Evolutionary conservation across 2,797 vertebrate species (phyloP), one percentile per base, ranked within the genome.

Genomic region (Falco naumanni): DNA sequence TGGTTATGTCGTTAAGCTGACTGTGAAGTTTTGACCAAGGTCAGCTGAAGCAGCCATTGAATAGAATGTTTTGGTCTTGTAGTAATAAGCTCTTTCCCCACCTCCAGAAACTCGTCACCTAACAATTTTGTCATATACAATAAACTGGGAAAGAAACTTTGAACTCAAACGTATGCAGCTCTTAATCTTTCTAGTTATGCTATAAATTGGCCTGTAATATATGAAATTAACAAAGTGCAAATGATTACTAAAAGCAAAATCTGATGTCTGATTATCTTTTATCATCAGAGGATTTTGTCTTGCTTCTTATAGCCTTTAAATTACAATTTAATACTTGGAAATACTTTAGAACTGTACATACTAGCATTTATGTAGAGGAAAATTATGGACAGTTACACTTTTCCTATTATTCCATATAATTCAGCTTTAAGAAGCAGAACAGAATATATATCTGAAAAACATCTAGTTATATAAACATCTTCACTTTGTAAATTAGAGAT

Each of bases 381-480:
- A 90, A 69, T 69, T 17, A 84, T 59, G 45, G 85, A 91, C 79
- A 86, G 69, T 92, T 92, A 92, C n/a, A 77, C 28, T 92, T 76
- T 94, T 84, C 85, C 70, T 86, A 77, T 92, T 77, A 88, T 71
- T 75, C 41, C 50, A 68, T 64, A 88, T 68, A 85, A 71, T 57
- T 74, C 64, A 91, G 92, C 90, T 95, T 91, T 78, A 92, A 87
- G 69, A 94, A 95, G 77, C 51, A 82, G 76, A 96, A 96, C 61
- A 60, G 90, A 84, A 92, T 94, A 95, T 87, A 76, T 89, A 91
- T 74, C 75, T 94, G 83, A 96, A 90, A 90, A 92, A 85, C 77
- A 82, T 79, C 72, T 94, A 84, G 50, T 84, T 89, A 92, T 88
- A 96, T 91, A 94, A 96, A 94, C 70, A 93, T 94, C 94, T 95